Evolutionary conservation across 2,113 vertebrate species (phyloP).

Genomic region (Stegostoma tigrinum): DNA sequence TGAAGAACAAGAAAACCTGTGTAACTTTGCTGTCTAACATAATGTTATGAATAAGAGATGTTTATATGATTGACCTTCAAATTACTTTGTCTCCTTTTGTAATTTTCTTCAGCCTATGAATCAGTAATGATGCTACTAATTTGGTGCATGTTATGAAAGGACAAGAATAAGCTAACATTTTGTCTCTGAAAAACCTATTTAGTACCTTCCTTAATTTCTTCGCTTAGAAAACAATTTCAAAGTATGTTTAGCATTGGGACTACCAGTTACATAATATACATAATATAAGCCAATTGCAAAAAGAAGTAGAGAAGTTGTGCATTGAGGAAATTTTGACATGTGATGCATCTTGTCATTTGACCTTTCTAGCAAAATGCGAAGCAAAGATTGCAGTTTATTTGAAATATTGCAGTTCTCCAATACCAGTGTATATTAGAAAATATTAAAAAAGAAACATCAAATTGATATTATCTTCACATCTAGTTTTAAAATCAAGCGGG

Average conservation of each 20-base stretch:
- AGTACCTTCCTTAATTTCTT: too few species aligned
- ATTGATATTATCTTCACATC: conserved; percentile 7
- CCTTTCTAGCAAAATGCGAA: not conserved
- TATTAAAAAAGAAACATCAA: conserved; percentile 27
- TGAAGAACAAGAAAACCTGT: not conserved
- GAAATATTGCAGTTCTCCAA: not conserved
- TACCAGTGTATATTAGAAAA: not conserved
- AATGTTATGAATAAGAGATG: not conserved
- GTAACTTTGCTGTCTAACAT: not conserved
- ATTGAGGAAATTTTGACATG: conserved; percentile 13
- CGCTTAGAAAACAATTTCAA: not conserved
- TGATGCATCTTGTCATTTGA: not conserved
- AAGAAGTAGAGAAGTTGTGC: not conserved
- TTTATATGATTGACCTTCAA: not conserved
- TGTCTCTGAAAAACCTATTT: not conserved
- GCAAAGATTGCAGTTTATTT: not conserved
- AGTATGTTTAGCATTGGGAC: not conserved
- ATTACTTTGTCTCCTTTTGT: not conserved
- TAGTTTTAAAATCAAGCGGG: conserved; percentile 27
- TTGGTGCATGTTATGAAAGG: not conserved
- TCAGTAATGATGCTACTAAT: not conserved
- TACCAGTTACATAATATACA: not conserved
- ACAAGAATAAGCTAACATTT: not conserved
- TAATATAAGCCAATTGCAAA: not conserved
- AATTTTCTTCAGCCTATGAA: not conserved